phyloP scores from a whole-genome alignment of 2,113 vertebrate genomes.

The Callithrix jacchus region DNA sequence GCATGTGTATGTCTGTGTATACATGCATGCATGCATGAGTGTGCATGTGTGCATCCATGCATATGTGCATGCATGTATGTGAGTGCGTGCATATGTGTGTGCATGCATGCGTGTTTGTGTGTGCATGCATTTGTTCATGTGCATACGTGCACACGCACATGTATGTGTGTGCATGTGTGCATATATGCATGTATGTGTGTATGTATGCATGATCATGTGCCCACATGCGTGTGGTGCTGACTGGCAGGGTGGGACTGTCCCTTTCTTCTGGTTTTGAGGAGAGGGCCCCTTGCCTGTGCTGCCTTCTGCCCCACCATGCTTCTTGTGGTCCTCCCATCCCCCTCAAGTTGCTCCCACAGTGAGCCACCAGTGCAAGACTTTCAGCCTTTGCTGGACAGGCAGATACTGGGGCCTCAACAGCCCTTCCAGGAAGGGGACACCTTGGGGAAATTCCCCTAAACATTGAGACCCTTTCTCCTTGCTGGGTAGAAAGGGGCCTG shows the following conservation, averaged over 20 bases:
- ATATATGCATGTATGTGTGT: background rate
- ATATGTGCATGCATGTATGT: background rate
- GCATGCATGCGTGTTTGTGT: background rate
- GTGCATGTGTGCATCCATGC: too few relatives aligned
- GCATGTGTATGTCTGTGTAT: too few relatives aligned
- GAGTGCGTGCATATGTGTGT: rapidly evolving
- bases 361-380: background rate
- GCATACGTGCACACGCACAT: too few relatives aligned
- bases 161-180: too few relatives aligned
- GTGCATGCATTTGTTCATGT: too few relatives aligned
- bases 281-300: background rate
- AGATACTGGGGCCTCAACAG: background rate
- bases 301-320: too few relatives aligned
- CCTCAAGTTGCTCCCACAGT: too few relatives aligned
- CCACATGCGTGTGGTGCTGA: background rate
- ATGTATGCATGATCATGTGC: background rate
- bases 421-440: background rate
- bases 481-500: rapidly evolving
- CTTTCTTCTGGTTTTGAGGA: background rate
- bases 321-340: background rate
- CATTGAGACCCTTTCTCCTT: background rate
- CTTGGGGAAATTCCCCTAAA: background rate
- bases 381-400: rapidly evolving
- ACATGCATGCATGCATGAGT: too few relatives aligned
- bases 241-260: background rate